Evolutionary conservation across 2,797 vertebrate species (phyloP).

Genomic region (Peromyscus melanophrys): DNA sequence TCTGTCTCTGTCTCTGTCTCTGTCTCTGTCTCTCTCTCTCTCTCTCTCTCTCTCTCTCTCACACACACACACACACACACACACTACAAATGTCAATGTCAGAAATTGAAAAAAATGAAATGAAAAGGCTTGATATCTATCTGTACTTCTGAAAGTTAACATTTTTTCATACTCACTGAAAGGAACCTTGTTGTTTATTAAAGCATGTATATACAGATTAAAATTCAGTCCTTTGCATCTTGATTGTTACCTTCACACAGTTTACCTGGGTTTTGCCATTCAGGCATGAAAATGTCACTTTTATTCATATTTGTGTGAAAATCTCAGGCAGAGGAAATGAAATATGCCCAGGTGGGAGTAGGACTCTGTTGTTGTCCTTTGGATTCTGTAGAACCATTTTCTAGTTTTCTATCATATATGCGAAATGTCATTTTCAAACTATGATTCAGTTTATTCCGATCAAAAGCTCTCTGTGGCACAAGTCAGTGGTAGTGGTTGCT

Average conservation of each 20-base stretch:
- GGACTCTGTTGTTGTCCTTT: neutral
- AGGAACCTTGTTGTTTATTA: constrained; percentile 51
- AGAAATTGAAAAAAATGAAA: constrained; percentile 31
- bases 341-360: neutral
- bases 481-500: neutral
- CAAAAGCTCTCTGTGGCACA: neutral
- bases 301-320: constrained; percentile 20
- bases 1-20: too few relatives aligned
- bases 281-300: constrained; percentile 49
- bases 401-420: neutral
- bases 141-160: constrained; percentile 22
- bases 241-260: neutral
- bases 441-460: constrained; percentile 59
- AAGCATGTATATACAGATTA: constrained; percentile 52
- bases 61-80: too few relatives aligned
- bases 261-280: constrained; percentile 45
- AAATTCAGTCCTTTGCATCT: neutral
- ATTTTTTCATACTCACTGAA: constrained; percentile 44
- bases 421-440: constrained; percentile 13
- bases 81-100: neutral
- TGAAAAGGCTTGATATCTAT: neutral
- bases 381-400: neutral
- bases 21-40: too few relatives aligned
- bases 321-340: neutral
- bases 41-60: neutral